These are phyloP conservation scores for Amphibalanus amphitrite DNA, from an alignment of 1,140 invertebrate species.

Conservation along the genomic window DNA sequence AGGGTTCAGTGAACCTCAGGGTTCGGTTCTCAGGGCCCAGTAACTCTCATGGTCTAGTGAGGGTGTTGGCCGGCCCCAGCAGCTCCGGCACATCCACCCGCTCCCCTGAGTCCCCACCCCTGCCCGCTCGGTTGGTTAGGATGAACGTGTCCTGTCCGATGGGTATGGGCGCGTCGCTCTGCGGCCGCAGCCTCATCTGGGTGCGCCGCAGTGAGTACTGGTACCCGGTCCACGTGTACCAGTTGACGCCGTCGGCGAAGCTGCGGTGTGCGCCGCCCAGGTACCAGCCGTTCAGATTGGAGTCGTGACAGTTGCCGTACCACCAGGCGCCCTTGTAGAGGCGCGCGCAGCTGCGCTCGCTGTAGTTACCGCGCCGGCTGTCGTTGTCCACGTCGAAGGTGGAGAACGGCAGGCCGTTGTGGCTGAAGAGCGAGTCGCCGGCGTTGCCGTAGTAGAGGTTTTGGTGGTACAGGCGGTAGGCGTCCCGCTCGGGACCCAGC, in stretches of 20 bases:
- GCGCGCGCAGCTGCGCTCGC: background rate
- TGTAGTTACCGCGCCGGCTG: constrained; percentile 16
- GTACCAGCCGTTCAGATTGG: too few species aligned
- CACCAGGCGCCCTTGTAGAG: too few species aligned
- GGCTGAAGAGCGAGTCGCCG: too few species aligned
- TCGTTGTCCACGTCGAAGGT: too few species aligned
- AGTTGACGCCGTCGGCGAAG: too few species aligned
- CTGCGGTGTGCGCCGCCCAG: too few species aligned
- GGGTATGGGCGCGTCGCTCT: constrained; percentile 14
- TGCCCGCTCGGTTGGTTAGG: constrained; percentile 9
- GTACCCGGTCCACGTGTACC: too few species aligned
- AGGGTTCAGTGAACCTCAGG: too few species aligned
- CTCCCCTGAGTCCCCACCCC: background rate
- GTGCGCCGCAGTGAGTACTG: too few species aligned
- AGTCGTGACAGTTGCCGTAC: too few species aligned
- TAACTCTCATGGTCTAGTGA: constrained; percentile 10
- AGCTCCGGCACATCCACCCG: constrained; percentile 14
- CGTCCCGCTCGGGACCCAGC: constrained; percentile 19
- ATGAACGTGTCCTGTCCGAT: constrained; percentile 16
- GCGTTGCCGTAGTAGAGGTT: constrained; percentile 11
- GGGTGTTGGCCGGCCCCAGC: constrained; percentile 12
- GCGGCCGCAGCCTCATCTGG: background rate
- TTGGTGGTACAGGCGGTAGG: constrained; percentile 20
- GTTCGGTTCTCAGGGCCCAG: too few species aligned
- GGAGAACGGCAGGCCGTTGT: too few species aligned